Evolutionary conservation across 2,113 vertebrate genomes (phyloP).

Genomic region (Mesembrinibis cayennensis): DNA sequence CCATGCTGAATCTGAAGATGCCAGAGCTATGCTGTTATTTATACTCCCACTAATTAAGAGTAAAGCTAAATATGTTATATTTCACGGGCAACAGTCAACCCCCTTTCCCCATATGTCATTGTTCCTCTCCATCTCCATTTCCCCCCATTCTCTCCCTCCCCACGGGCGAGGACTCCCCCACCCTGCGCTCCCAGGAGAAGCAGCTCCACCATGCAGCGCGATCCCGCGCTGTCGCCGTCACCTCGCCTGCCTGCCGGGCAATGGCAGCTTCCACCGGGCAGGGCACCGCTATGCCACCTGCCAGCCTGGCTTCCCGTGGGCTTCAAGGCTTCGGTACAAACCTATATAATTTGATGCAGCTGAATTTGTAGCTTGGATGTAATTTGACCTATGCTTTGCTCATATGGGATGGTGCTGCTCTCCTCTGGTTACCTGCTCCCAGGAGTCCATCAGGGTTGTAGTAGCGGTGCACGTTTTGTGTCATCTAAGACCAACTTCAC

Average conservation of each 20-base stretch:
- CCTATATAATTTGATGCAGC: neutral
- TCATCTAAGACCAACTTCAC: neutral
- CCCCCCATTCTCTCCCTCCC: no score
- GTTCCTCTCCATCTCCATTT: neutral
- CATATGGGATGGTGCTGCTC: fast-evolving
- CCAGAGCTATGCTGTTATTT: neutral
- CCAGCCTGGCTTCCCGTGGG: neutral
- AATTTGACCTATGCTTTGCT: neutral
- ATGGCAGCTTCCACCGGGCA: neutral
- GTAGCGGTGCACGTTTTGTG: neutral
- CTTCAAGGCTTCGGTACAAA: fast-evolving
- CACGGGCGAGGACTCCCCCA: neutral
- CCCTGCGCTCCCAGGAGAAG: fast-evolving
- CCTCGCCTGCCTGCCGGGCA: neutral
- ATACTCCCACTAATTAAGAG: neutral
- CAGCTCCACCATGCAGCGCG: neutral
- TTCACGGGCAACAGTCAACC: fast-evolving
- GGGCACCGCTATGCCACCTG: neutral
- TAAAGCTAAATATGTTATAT: neutral
- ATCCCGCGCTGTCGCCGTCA: neutral
- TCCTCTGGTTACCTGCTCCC: neutral
- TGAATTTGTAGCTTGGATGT: neutral
- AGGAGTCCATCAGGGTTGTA: neutral
- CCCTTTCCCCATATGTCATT: neutral
- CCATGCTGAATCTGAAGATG: neutral